These are phyloP conservation scores for Druceiella hillmani DNA, from an alignment of 2,888 invertebrate species.

Conservation along the genomic window DNA sequence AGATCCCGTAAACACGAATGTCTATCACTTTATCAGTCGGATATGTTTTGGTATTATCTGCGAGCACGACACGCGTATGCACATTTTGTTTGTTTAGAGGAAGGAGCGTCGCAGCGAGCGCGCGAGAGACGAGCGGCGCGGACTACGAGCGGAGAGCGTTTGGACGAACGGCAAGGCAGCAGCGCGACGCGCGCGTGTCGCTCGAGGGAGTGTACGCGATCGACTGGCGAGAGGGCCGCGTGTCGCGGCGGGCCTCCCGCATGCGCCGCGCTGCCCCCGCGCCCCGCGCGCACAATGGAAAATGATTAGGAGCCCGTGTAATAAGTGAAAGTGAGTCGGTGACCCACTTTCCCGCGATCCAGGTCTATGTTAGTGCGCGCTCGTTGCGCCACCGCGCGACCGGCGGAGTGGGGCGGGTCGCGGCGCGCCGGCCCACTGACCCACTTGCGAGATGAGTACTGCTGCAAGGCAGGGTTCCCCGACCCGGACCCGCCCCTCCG, in stretches of 20 bases:
- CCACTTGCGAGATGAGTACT: constrained; percentile 65
- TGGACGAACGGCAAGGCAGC: too few species aligned
- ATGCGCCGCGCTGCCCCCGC: constrained; percentile 35
- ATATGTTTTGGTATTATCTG: too few species aligned
- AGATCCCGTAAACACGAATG: constrained; percentile 52
- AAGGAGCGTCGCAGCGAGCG: constrained; percentile 42
- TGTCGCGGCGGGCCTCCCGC: constrained; percentile 32
- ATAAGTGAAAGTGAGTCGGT: constrained; percentile 85
- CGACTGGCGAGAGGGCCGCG: constrained; percentile 51
- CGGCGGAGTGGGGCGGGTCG: constrained; percentile 31
- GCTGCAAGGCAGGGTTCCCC: constrained; percentile 55
- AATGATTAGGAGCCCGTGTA: constrained; percentile 74
- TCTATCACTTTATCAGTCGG: too few species aligned
- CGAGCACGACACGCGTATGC: background rate
- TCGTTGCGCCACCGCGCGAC: constrained; percentile 52
- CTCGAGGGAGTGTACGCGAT: constrained; percentile 43
- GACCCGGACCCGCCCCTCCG: constrained; percentile 31
- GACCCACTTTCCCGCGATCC: constrained; percentile 90
- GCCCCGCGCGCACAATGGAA: constrained; percentile 61
- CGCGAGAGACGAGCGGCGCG: constrained; percentile 6
- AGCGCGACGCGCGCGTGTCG: constrained; percentile 41
- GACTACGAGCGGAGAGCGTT: too few species aligned
- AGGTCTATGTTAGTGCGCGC: constrained; percentile 82
- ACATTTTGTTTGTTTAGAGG: constrained; percentile 24
- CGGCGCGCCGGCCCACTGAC: constrained; percentile 71